Evolutionary conservation across 2,888 invertebrate genomes (phyloP), one percentile per base, ranked within the genome.

Genomic region (Phymatocera aterrima): DNA sequence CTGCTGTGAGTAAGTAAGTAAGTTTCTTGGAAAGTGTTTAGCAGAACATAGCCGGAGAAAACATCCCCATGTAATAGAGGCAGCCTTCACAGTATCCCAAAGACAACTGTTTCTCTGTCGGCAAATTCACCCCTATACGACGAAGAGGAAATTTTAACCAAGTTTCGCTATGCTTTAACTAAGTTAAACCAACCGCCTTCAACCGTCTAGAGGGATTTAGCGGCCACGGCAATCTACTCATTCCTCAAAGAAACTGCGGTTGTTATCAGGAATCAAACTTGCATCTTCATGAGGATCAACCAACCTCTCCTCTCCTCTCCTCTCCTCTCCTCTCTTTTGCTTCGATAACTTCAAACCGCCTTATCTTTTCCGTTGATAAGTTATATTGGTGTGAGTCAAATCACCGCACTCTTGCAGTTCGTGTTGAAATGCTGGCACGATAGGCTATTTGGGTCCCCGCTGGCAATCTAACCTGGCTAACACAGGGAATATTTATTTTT

Each of bases 101-200:
- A 18, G 3, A 34, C 64, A 64, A 64, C 40, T 37, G 34, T 68
- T 28, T 68, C 51, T 34, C 51, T n/a, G n/a, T 51, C 31, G n/a
- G 15, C 46, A 46, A 21, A 68, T 37, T 37, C 37, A 37, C 34
- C 34, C 24, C 61, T 37, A n/a, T n/a, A n/a, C n/a, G n/a, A 5
- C 51, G 21, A 24, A 18, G 34, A 51, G 72, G 48, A 51, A 51
- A 51, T 72, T 34, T 72, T 51, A 51, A 72, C 72, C 51, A 51
- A 21, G 72, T 72, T 51, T 51, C 18, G 37, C 61, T 37, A 64
- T 37, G 68, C 24, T 21, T 24, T 24, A 43, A 64, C 37, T 37
- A 37, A 34, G 61, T 64, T 64, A 18, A 37, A 64, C 10, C 61
- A 37, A 64, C 34, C 34, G 8, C 57, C 24, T 57, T 5, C 12